Percentiles rank a stretch among this genome's conserved stretches.
Evolutionary conservation across 2,797 vertebrate species (phyloP).

Genomic region (Carapus acus): DNA sequence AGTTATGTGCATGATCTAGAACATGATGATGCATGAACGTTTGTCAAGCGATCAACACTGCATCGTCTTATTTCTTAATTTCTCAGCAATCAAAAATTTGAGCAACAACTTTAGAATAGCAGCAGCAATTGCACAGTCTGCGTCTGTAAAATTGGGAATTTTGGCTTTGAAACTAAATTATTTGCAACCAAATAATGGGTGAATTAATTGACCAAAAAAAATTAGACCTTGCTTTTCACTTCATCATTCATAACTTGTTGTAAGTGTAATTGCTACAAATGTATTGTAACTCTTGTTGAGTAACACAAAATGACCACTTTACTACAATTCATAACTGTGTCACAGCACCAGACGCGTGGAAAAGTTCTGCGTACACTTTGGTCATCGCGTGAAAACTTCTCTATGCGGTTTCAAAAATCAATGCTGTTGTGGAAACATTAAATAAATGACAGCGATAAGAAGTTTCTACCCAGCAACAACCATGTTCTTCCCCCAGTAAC

Average conservation of each 20-base stretch:
- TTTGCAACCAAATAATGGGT: too few species aligned
- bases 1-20: too few species aligned
- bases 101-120: too few species aligned
- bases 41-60: too few species aligned
- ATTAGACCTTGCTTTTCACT: too few species aligned
- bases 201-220: too few species aligned
- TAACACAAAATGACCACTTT: neutral
- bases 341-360: neutral
- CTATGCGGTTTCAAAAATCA: constrained; percentile 26
- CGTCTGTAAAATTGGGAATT: too few species aligned
- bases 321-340: neutral
- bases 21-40: too few species aligned
- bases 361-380: neutral
- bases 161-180: too few species aligned
- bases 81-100: too few species aligned
- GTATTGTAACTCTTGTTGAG: neutral
- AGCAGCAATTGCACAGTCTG: too few species aligned
- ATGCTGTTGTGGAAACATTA: constrained; percentile 15
- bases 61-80: too few species aligned
- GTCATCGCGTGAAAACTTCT: constrained; percentile 3
- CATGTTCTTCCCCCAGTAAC: constrained; percentile 45
- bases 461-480: constrained; percentile 62
- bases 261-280: neutral
- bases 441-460: constrained; percentile 31
- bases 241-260: neutral